Base-by-base conservation (phyloP, 2,113 vertebrate genomes). In the Anguilla rostrata region DNA sequence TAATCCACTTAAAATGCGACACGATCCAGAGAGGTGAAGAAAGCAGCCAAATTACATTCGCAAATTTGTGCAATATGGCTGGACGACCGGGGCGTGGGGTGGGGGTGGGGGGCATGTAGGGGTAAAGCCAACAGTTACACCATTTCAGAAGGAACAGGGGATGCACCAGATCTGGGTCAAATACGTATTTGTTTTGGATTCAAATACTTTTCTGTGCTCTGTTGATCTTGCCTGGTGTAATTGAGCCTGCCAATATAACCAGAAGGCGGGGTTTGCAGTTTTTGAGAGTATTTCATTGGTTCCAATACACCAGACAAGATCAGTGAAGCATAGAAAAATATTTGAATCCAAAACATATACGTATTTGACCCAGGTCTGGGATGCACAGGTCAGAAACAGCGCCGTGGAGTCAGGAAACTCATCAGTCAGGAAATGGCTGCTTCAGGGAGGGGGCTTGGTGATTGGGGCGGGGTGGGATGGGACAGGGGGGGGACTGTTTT, bases 1-100 rank as follows among this genome's bases (percentile, higher is more conserved):
- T 75, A 75, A 75, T 75, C 71, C 71, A 89, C 91, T 94, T 91
- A 92, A 88, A 90, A 90, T 88, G 88, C 90, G 90, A 82, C 15
- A 29, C 15, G 20, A 53, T 83, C 46, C 46, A 11, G 26, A 20
- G 46, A 83, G 46, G 40, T n/a, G 43, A 82, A 29, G 43, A 26
- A 53, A 49, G 43, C 81, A 82, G 81, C 16, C 6, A 3, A 49
- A 20, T 49, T 43, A 11, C 46, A 22, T 53, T 56, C 12, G 22
- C 46, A 83, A 57, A 34, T n/a, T 82, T 22, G 22, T 82, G 14
- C 18, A 49, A 2, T 40, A 82, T 49, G 40, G 40, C 53, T 16
- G 49, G 49, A 57, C 29, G 53, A 60, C 49, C 0, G 11, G 15
- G 56, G 3, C 5, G 43, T 4, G 43, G 43, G 43, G 43, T 46